phyloP scores from a whole-genome alignment of 2,888 invertebrate species.

The Zaprionus lineosus region DNA sequence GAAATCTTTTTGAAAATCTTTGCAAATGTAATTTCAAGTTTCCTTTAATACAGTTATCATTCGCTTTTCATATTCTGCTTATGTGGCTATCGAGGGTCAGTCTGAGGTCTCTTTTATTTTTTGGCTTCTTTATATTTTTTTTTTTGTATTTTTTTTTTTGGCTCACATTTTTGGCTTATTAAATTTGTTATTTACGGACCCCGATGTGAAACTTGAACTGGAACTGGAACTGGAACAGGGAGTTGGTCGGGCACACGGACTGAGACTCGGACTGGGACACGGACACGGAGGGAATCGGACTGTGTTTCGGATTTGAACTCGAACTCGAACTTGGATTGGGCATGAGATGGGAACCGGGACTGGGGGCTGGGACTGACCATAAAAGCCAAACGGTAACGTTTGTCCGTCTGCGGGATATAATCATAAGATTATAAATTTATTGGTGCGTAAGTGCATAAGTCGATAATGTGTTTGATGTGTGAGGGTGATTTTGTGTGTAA shows the following conservation, averaged over 20 bases:
- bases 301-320: no score
- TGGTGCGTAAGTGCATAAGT: slow-evolving; percentile 25
- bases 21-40: neutral
- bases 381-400: slow-evolving; percentile 23
- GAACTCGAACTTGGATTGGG: no score
- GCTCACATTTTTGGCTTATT: slow-evolving; percentile 60
- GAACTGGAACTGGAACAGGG: no score
- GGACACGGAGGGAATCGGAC: no score
- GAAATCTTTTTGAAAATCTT: neutral
- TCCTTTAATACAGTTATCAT: neutral
- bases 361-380: slow-evolving; percentile 30
- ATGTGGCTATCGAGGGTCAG: neutral
- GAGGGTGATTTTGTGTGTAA: neutral
- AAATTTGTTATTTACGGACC: slow-evolving; percentile 71
- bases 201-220: no score
- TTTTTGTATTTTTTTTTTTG: slow-evolving; percentile 9
- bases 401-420: slow-evolving; percentile 14
- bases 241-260: no score
- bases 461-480: slow-evolving; percentile 35
- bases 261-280: no score
- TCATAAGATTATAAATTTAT: slow-evolving; percentile 13
- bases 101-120: neutral
- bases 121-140: no score
- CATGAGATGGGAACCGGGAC: no score
- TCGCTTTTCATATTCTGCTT: neutral